Evolutionary conservation across 1,140 invertebrate genomes (phyloP).

Genomic region (Drosophila truncata): DNA sequence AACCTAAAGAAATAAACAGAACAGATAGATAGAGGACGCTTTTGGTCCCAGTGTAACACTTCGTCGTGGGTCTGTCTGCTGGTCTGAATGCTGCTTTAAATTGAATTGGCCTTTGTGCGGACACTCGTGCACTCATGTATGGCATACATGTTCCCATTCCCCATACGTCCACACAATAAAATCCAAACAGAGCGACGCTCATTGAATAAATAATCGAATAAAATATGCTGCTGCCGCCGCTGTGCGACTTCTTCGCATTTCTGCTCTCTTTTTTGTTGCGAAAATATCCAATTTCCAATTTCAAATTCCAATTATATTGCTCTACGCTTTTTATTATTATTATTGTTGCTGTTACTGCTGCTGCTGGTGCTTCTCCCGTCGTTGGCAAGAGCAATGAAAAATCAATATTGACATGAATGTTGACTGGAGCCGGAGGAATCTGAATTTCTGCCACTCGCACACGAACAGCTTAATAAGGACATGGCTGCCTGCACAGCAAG

Average conservation of each 20-base stretch:
- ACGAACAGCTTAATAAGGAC: slow-evolving; percentile 55
- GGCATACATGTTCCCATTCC: slow-evolving; percentile 63
- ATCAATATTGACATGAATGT: slow-evolving; percentile 81
- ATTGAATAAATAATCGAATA: slow-evolving; percentile 83
- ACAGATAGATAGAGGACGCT: not conserved
- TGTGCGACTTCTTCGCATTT: slow-evolving; percentile 54
- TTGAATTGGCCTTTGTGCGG: slow-evolving; percentile 80
- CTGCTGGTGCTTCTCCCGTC: slow-evolving; percentile 25
- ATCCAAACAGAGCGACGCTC: slow-evolving; percentile 76
- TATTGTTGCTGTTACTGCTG: slow-evolving; percentile 60
- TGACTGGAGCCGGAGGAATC: slow-evolving; percentile 59
- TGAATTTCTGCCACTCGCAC: slow-evolving; percentile 46
- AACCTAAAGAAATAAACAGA: no score
- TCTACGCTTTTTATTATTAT: slow-evolving; percentile 82
- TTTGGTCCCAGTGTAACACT: slow-evolving; percentile 15
- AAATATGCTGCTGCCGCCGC: slow-evolving; percentile 58
- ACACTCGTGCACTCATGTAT: slow-evolving; percentile 67
- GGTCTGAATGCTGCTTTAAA: slow-evolving; percentile 60
- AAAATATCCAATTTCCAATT: slow-evolving; percentile 83
- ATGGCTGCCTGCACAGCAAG: slow-evolving; percentile 13
- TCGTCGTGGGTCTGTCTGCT: slow-evolving; percentile 14
- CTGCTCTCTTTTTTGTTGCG: slow-evolving; percentile 65
- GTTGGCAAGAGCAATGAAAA: slow-evolving; percentile 67
- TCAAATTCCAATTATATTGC: slow-evolving; percentile 84
- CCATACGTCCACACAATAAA: slow-evolving; percentile 68